phyloP scores from a whole-genome alignment of 2,888 invertebrate species.

The Syrista parreyssii region DNA sequence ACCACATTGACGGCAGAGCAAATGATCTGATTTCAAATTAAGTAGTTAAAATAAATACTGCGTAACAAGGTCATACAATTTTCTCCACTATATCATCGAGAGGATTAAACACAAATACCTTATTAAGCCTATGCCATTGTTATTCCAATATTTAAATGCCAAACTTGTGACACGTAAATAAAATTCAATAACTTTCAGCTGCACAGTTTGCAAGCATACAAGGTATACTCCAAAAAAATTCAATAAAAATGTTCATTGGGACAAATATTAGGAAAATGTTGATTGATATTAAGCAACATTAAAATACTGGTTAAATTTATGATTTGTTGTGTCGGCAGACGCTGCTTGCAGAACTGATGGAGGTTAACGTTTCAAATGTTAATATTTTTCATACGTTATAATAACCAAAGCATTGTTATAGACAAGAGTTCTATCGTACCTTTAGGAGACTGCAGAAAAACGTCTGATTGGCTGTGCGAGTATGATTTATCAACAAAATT shows the following conservation, averaged over 20 bases:
- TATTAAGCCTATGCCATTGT: slow-evolving; percentile 4
- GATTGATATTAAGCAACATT: neutral
- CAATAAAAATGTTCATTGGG: neutral
- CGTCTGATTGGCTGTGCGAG: slow-evolving; percentile 20
- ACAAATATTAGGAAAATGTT: neutral
- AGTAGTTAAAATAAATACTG: slow-evolving; percentile 2
- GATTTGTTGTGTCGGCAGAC: neutral
- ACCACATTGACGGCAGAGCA: slow-evolving; percentile 72
- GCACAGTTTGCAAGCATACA: neutral
- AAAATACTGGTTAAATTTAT: neutral
- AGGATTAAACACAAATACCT: slow-evolving; percentile 11
- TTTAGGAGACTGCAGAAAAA: slow-evolving; percentile 13
- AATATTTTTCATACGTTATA: neutral
- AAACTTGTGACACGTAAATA: neutral
- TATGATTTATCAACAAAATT: slow-evolving; percentile 30
- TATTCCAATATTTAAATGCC: neutral
- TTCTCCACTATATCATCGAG: neutral
- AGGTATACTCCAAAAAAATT: neutral
- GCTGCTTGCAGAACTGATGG: neutral
- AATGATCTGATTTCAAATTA: slow-evolving; percentile 66
- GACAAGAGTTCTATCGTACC: slow-evolving; percentile 1
- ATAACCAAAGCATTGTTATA: neutral
- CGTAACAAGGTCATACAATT: neutral
- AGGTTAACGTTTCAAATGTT: neutral
- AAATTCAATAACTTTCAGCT: neutral